Base-by-base conservation (phyloP, 2,113 vertebrate species). In the Lepidothrix coronata region DNA sequence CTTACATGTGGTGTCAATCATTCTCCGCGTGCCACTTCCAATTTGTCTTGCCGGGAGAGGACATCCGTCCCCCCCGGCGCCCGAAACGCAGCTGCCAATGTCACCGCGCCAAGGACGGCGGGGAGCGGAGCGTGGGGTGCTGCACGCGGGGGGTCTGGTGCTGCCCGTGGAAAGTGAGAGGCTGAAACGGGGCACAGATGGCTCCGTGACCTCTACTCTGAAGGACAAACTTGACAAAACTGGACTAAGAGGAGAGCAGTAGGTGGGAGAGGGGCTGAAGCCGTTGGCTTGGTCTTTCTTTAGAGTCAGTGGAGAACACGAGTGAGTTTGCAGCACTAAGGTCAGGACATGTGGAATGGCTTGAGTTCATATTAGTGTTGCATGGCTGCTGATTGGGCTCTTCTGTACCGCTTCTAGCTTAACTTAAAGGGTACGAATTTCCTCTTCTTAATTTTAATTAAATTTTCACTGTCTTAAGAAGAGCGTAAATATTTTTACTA, bases 1-100 rank as follows among this genome's bases (percentile, higher is more conserved):
- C 83, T 98, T 97, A 97, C 97, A 95, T n/a, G 85, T 55, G 49
- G 67, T 89, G 96, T 97, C 97, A 98, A 96, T 98, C 97, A 97
- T 96, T 75, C 81, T 51, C 33, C 1, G 5, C 52, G 51, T 85
- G 97, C 92, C 97, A 94, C 89, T 77, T 97, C 93, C 14, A 21
- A 97, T 98, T 55, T 91, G 66, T 97, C 80, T 41, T 4, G 55
- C 79, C 81, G 39, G 25, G 33, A 68, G 89, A 96, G 94, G 94
- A 91, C 95, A 63, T 19, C 92, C 21, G 31, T 97, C 92, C 95
- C 97, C 79, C 2, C 3, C 44, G 97, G 97, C 96, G 13, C 25
- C 94, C 59, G 88, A 76, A 92, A 77, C 58, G 61, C 83, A 93
- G 95, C 91, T 96, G 85, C 95, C 97, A 95, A 70, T 94, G 94